Evolutionary conservation across 2,888 invertebrate genomes (phyloP).

Genomic region (Choreutis nemorana): DNA sequence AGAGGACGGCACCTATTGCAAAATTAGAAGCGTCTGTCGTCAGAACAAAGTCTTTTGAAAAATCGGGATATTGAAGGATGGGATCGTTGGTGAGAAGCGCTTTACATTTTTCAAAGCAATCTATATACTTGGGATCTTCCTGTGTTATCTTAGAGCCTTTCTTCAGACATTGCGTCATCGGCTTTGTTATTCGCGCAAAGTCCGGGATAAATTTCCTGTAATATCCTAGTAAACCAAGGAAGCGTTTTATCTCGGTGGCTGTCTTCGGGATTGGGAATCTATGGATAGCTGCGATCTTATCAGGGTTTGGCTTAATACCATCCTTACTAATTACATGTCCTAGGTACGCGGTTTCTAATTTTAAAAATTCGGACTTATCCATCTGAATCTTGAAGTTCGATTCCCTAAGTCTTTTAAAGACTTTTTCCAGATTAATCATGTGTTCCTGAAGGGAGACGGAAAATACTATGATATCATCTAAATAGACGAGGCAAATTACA

Average conservation of each 20-base stretch:
- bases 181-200: slow-evolving; percentile 15
- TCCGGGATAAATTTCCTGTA: slow-evolving; percentile 23
- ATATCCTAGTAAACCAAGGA: slow-evolving; percentile 20
- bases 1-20: slow-evolving; percentile 17
- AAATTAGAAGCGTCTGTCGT: slow-evolving; percentile 21
- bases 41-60: slow-evolving; percentile 7
- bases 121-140: slow-evolving; percentile 12
- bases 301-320: slow-evolving; percentile 17
- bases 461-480: slow-evolving; percentile 13
- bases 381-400: slow-evolving; percentile 17
- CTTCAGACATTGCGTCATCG: slow-evolving; percentile 15
- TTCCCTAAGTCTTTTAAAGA: slow-evolving; percentile 9
- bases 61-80: slow-evolving; percentile 3
- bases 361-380: slow-evolving; percentile 18
- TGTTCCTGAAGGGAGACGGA: slow-evolving; percentile 7
- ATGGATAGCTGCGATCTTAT: slow-evolving; percentile 15
- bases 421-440: slow-evolving; percentile 8
- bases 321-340: slow-evolving; percentile 16
- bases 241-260: slow-evolving; percentile 15
- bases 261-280: slow-evolving; percentile 17
- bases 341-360: slow-evolving; percentile 14
- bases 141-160: slow-evolving; percentile 9
- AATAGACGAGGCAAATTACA: slow-evolving; percentile 9
- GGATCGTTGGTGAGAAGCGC: slow-evolving; percentile 5
- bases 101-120: slow-evolving; percentile 5